These are phyloP conservation scores for Vanessa cardui DNA, from an alignment of 2,888 invertebrate genomes.

Conservation along the genomic window DNA sequence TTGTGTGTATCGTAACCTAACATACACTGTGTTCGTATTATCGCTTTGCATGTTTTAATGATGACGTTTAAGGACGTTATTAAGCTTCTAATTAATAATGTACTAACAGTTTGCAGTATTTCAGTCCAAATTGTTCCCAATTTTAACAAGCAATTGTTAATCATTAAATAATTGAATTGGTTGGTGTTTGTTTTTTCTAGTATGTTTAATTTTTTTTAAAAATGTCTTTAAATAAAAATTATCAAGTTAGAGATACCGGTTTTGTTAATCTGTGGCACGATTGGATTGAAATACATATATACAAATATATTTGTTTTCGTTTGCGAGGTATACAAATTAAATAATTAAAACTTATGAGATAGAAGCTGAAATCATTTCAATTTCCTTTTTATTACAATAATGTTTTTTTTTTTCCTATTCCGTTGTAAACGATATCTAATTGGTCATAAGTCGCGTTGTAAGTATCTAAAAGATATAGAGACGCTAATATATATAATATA, in stretches of 20 bases:
- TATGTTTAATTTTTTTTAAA: no score
- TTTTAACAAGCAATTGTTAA: neutral
- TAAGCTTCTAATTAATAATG: neutral
- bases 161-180: no score
- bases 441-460: no score
- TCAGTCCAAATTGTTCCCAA: neutral
- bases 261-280: neutral
- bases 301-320: neutral
- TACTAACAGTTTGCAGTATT: neutral
- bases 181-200: no score
- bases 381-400: no score
- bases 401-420: no score
- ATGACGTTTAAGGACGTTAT: neutral
- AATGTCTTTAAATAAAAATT: no score
- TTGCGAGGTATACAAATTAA: neutral
- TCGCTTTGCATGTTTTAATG: neutral
- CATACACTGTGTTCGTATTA: conserved; percentile 5
- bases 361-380: neutral
- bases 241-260: neutral
- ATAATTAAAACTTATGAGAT: neutral
- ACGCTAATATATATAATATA: no score
- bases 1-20: neutral
- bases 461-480: no score
- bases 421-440: no score
- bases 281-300: neutral